phyloP scores from a whole-genome alignment of 2,888 invertebrate species.

The Cephalotes varians region DNA sequence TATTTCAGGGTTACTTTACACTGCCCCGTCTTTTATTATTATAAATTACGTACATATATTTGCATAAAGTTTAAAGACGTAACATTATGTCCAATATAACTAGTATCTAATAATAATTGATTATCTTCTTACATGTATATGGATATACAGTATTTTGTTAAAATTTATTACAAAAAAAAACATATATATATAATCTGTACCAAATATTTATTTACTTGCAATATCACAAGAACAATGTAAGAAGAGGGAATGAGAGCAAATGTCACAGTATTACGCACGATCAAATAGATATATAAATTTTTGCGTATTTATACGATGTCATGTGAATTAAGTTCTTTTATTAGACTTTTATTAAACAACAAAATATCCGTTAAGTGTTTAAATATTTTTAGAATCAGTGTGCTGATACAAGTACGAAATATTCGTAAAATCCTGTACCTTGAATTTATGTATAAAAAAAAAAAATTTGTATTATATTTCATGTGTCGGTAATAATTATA shows the following conservation, averaged over 20 bases:
- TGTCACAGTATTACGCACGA: constrained; percentile 17
- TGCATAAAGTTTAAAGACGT: not conserved
- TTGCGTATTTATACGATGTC: not conserved
- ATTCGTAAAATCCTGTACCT: constrained; percentile 13
- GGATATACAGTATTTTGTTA: constrained; percentile 41
- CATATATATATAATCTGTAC: not conserved
- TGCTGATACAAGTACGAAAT: not conserved
- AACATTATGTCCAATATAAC: not conserved
- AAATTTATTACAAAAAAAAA: constrained; percentile 12
- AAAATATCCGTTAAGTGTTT: not conserved
- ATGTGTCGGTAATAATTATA: not conserved
- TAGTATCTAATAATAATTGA: constrained; percentile 9
- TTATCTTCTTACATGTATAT: constrained; percentile 29
- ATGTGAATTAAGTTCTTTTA: constrained; percentile 18
- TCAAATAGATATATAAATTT: not conserved
- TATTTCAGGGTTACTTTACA: constrained; percentile 70
- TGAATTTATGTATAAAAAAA: not conserved
- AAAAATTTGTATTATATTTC: constrained; percentile 13
- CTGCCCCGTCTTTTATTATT: constrained; percentile 67
- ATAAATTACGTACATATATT: constrained; percentile 29
- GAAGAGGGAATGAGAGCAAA: constrained; percentile 14
- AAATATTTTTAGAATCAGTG: not conserved
- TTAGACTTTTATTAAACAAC: not conserved
- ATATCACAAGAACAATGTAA: not conserved
- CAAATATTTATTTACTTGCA: constrained; percentile 10